Evolutionary conservation across 2,113 vertebrate genomes (phyloP), one percentile per base, ranked within the genome.

Genomic region (Microcebus jonahi): DNA sequence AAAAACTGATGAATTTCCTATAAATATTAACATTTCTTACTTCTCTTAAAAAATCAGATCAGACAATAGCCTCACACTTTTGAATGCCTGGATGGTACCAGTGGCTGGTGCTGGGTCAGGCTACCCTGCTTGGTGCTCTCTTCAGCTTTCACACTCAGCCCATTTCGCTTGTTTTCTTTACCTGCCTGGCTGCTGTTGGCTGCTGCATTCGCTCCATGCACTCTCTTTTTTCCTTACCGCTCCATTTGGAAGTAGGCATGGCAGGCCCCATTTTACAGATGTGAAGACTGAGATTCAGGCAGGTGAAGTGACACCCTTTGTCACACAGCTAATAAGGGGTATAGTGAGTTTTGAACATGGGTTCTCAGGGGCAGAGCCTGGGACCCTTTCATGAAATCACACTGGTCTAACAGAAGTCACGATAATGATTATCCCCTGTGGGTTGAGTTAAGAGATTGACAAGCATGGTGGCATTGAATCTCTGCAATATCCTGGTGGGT

Each of bases 161-260:
- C 48, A 29, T 4, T 21, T 42, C 61, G 17, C 39, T 17, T 21
- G 1, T 4, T 75, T 53, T 15, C 50, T 20, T 12, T 11, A 8
- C 25, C 71, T 23, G 36, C 42, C 21, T n/a, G 11, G 59, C 50
- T 53, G 80, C 61, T 34, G 4, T 23, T 7, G 6, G 31, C 5
- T 12, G 12, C 15, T 12, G 3, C 8, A 34, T 18, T 5, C 1
- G 0, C 42, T 57, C 31, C 0, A 5, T 15, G 1, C 14, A 71
- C 59, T 17, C 18, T 65, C 42, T 42, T 45, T 18, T 5, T 1
- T 63, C 57, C 57, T 39, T 36, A 86, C 82, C 65, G 29, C 65
- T 9, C 1, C 21, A 25, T 67, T n/a, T 70, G 48, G 59, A 90
- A 81, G 34, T 50, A n/a, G 57, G 36, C 9, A 71, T n/a, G 13